phyloP scores from a whole-genome alignment of 2,888 invertebrate species.

The Bhutanitis thaidina region DNA sequence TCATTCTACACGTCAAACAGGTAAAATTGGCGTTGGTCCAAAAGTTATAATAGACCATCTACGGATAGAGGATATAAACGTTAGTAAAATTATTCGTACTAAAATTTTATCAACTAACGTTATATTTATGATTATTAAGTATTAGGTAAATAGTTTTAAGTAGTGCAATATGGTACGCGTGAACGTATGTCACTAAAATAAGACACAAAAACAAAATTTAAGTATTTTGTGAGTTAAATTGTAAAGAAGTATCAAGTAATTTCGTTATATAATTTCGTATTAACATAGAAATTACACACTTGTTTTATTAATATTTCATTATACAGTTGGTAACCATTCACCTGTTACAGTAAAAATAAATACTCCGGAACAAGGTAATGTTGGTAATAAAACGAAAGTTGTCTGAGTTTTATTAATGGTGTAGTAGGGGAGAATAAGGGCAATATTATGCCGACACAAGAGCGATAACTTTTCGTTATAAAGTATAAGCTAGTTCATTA shows the following conservation, averaged over 20 bases:
- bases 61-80: background rate
- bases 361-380: background rate
- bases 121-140: too few species aligned
- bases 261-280: too few species aligned
- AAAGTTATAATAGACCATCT: background rate
- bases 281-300: too few species aligned
- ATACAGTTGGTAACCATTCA: too few species aligned
- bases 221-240: too few species aligned
- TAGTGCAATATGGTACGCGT: too few species aligned
- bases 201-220: too few species aligned
- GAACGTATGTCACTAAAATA: too few species aligned
- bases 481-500: conserved; percentile 8
- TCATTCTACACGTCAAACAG: background rate
- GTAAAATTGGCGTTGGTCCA: conserved; percentile 6
- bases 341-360: too few species aligned
- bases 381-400: background rate
- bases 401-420: conserved; percentile 4
- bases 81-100: background rate
- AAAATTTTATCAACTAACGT: background rate
- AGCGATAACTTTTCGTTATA: background rate
- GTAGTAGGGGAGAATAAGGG: background rate
- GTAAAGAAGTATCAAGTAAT: too few species aligned
- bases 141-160: too few species aligned
- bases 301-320: too few species aligned
- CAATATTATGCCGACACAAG: background rate